phyloP scores from a whole-genome alignment of 2,797 vertebrate genomes.

The Premnoplex brunnescens region DNA sequence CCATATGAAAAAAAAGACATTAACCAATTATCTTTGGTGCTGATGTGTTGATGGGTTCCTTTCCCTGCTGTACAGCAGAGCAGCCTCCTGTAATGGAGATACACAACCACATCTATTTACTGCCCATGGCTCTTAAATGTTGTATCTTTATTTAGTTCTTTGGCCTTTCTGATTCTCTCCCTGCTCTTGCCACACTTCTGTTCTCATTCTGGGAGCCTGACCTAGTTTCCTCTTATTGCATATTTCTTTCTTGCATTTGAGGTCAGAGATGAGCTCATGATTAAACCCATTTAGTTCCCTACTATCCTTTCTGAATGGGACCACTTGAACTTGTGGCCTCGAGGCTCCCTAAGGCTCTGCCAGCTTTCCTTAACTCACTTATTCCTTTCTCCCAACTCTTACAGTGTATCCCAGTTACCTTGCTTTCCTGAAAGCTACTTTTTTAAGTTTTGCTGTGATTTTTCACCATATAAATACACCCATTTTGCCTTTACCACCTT shows the following conservation, averaged over 20 bases:
- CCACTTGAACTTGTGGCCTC: neutral
- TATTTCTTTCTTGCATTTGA: constrained; percentile 46
- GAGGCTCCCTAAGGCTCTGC: neutral
- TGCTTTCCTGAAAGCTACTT: neutral
- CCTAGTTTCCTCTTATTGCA: constrained; percentile 47
- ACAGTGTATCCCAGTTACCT: neutral
- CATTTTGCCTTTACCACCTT: neutral
- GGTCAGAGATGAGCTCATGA: constrained; percentile 57
- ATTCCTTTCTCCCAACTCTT: neutral
- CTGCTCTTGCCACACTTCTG: constrained; percentile 27
- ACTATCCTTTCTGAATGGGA: constrained; percentile 6
- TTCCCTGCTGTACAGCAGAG: neutral
- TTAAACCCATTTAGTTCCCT: constrained; percentile 31
- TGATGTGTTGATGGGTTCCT: constrained; percentile 7
- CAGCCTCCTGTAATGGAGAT: neutral
- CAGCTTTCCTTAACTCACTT: constrained; percentile 2
- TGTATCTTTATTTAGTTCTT: constrained; percentile 55
- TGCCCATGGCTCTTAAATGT: neutral
- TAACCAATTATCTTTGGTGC: constrained; percentile 1
- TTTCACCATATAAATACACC: neutral
- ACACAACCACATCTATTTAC: neutral
- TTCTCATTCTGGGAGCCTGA: constrained; percentile 51
- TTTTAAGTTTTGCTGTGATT: neutral
- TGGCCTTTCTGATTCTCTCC: constrained; percentile 46
- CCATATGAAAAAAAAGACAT: neutral